phyloP scores from a whole-genome alignment of 2,888 invertebrate species.

The Tiphia femorata region DNA sequence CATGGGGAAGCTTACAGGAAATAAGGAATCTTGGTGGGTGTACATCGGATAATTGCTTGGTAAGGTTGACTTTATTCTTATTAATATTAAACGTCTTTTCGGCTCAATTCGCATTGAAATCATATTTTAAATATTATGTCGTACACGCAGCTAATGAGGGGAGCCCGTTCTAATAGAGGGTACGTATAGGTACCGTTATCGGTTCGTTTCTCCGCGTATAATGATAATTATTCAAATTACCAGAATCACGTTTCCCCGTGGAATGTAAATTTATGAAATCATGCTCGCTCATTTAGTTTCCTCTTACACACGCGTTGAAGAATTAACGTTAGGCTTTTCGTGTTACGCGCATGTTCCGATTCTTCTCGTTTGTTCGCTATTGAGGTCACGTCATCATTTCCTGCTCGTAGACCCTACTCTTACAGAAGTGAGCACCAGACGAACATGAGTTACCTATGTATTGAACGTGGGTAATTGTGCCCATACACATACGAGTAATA shows the following conservation, averaged over 20 bases:
- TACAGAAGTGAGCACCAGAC: background rate
- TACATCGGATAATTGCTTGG: conserved; percentile 53
- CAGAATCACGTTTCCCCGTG: too few relatives aligned
- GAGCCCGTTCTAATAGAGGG: too few relatives aligned
- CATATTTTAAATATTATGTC: too few relatives aligned
- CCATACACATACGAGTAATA: too few relatives aligned
- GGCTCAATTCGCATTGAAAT: background rate
- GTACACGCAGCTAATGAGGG: too few relatives aligned
- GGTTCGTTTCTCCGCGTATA: too few relatives aligned
- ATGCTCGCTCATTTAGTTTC: too few relatives aligned
- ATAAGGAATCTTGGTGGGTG: conserved; percentile 68
- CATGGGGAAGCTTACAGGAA: conserved; percentile 78
- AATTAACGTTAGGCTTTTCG: conserved; percentile 1
- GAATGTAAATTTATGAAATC: too few relatives aligned
- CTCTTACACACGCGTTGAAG: too few relatives aligned
- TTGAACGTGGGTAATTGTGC: too few relatives aligned
- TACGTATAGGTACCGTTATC: too few relatives aligned
- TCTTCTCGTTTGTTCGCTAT: conserved; percentile 33
- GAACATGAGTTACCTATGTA: conserved; percentile 8
- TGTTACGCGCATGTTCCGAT: conserved; percentile 31
- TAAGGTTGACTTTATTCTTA: conserved; percentile 36
- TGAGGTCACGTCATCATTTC: conserved; percentile 58
- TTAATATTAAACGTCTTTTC: background rate
- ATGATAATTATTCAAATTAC: too few relatives aligned
- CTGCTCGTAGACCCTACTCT: conserved; percentile 38